Evolutionary conservation across 2,113 vertebrate genomes (phyloP).

Genomic region (Oophaga pumilio): DNA sequence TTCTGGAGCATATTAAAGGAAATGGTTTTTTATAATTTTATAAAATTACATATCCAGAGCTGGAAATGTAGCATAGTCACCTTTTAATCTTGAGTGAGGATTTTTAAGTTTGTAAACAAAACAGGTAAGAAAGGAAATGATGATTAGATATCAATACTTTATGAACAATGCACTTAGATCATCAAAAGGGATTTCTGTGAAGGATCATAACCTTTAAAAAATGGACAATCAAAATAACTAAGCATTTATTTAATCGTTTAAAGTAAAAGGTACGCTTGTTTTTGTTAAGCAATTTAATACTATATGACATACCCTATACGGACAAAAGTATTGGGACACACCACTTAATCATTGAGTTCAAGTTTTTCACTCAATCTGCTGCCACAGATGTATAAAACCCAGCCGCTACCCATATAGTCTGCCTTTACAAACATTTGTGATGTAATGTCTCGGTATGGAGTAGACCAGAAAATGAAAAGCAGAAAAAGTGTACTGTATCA

Average conservation of each 20-base stretch:
- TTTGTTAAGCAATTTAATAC: too few species aligned
- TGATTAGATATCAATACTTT: conserved; percentile 80
- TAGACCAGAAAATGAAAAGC: too few species aligned
- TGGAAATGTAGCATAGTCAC: conserved; percentile 68
- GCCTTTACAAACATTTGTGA: too few species aligned
- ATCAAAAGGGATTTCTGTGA: conserved; percentile 60
- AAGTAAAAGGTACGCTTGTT: neutral
- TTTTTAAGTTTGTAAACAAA: conserved; percentile 82
- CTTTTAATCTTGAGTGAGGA: conserved; percentile 74
- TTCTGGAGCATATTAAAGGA: conserved; percentile 72
- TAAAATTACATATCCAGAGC: conserved; percentile 62
- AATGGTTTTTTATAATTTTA: conserved; percentile 84
- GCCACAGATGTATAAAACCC: neutral
- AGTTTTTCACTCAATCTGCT: too few species aligned
- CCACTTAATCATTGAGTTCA: too few species aligned
- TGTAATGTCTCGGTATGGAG: too few species aligned
- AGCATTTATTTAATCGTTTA: conserved; percentile 32
- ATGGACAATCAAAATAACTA: conserved; percentile 61
- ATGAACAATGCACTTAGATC: conserved; percentile 62
- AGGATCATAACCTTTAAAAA: conserved; percentile 69
- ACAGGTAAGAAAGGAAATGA: conserved; percentile 75
- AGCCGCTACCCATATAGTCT: neutral
- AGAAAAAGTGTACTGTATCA: too few species aligned
- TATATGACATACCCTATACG: too few species aligned
- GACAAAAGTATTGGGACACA: too few species aligned